A percentile compares a stretch with the other conserved stretches of the same genome.
Evolutionary conservation across 2,113 vertebrate genomes (phyloP).

Genomic region (Talpa occidentalis): DNA sequence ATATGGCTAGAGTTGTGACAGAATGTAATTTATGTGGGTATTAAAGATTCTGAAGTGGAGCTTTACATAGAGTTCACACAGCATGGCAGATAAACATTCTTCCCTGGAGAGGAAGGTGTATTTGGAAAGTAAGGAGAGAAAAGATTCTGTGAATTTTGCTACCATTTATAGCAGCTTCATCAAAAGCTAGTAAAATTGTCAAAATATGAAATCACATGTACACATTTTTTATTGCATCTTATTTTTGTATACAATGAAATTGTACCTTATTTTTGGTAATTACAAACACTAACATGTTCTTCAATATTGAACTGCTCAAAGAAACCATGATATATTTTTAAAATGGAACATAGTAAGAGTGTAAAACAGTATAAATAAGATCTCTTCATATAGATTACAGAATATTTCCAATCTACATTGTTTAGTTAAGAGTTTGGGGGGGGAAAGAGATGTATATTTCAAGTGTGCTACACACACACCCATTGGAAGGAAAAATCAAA

Average conservation of each 20-base stretch:
- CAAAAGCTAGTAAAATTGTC: not conserved
- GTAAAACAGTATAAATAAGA: not conserved
- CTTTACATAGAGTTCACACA: conserved; percentile 4
- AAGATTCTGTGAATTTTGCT: not conserved
- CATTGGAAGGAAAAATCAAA: not conserved
- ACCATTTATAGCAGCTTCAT: not conserved
- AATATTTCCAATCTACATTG: not conserved
- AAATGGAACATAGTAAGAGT: not conserved
- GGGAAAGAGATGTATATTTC: not conserved
- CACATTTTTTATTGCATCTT: not conserved
- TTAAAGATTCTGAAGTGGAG: conserved; percentile 33
- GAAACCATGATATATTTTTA: not conserved
- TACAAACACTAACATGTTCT: not conserved
- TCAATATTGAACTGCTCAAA: not conserved
- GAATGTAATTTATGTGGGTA: conserved; percentile 60
- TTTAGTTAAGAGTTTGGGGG: not conserved
- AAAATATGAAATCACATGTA: not conserved
- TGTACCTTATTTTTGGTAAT: not conserved
- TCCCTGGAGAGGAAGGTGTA: not conserved
- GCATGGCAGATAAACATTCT: not conserved
- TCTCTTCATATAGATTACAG: not conserved
- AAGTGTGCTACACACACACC: not conserved
- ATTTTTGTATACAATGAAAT: not conserved
- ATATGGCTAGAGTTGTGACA: conserved; percentile 12
- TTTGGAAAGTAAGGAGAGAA: not conserved